Percentiles rank a stretch among this genome's conserved stretches.
phyloP scores from a whole-genome alignment of 2,797 vertebrate genomes.

The Sebastes alutus region DNA sequence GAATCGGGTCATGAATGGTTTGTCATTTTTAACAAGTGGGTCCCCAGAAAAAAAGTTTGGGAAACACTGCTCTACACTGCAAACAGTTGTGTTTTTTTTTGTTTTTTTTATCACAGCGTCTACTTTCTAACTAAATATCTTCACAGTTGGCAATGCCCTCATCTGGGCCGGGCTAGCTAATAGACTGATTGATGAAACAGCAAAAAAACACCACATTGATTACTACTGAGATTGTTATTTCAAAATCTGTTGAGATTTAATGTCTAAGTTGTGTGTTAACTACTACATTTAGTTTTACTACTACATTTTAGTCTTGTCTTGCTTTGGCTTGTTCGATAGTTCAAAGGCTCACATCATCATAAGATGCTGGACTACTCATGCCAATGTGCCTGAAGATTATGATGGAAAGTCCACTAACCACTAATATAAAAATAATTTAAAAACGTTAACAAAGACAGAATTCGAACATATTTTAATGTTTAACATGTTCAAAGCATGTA shows the following conservation, averaged over 20 bases:
- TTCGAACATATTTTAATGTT: not conserved
- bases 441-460: not conserved
- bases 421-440: not conserved
- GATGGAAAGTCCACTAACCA: not conserved
- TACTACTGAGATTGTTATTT: not conserved
- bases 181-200: not conserved
- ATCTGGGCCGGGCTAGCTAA: not conserved
- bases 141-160: not conserved
- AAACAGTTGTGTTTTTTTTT: not conserved
- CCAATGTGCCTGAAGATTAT: not conserved
- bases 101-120: not conserved
- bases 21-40: too few species aligned
- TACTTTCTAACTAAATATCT: not conserved
- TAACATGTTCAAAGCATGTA: not conserved
- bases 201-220: not conserved
- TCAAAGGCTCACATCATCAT: not conserved
- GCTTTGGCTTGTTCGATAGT: not conserved
- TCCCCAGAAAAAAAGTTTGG: fast-evolving
- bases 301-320: too few species aligned
- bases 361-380: not conserved
- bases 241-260: not conserved
- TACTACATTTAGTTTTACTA: too few species aligned
- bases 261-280: not conserved
- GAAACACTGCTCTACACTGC: not conserved
- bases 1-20: too few species aligned